Evolutionary conservation across 2,113 vertebrate species (phyloP).

Genomic region (Archilochus colubris): DNA sequence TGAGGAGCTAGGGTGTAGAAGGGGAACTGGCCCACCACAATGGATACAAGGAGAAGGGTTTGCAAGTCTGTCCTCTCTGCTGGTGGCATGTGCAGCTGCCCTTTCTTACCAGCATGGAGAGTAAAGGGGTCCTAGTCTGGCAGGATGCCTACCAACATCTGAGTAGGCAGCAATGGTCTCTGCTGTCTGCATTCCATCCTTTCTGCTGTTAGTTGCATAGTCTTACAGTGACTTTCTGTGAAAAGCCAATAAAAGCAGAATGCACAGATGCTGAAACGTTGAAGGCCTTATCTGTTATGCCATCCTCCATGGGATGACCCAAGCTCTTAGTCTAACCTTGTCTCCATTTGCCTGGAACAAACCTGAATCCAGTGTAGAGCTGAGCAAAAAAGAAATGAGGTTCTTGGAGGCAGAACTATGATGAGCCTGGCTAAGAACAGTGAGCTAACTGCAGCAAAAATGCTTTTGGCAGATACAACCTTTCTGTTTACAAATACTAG

Average conservation of each 20-base stretch:
- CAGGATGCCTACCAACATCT: not conserved
- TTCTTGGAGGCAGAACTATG: not conserved
- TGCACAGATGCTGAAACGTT: rapidly evolving
- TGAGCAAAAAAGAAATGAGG: not conserved
- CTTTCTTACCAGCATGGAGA: not conserved
- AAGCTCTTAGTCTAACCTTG: not conserved
- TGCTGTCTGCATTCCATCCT: not conserved
- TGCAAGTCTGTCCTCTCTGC: not conserved
- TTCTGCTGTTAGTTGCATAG: not conserved
- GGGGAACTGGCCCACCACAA: rapidly evolving
- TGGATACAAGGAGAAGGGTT: not conserved
- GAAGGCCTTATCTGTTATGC: not conserved
- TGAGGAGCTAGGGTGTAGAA: rapidly evolving
- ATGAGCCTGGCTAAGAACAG: not conserved
- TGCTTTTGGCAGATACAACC: not conserved
- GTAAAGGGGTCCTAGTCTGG: not conserved
- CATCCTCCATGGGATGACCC: not conserved
- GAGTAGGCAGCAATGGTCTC: not conserved
- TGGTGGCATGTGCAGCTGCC: rapidly evolving
- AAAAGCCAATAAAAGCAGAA: not conserved
- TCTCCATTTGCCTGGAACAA: not conserved
- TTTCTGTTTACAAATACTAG: constrained; percentile 36
- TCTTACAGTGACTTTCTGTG: not conserved
- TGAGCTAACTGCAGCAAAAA: not conserved
- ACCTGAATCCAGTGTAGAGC: not conserved